phyloP scores from a whole-genome alignment of 2,888 invertebrate genomes.

The Muschampia plurimacula region DNA sequence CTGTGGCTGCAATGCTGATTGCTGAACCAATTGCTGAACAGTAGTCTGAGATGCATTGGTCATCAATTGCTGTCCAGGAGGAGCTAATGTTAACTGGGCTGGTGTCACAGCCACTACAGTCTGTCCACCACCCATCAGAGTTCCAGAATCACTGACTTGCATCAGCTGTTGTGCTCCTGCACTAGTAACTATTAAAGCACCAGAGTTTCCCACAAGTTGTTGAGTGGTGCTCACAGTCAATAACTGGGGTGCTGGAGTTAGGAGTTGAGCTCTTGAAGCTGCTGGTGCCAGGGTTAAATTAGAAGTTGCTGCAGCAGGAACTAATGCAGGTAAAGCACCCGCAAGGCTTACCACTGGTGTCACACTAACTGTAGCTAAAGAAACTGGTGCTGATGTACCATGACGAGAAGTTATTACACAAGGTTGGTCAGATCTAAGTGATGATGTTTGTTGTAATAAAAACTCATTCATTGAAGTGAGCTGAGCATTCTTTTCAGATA shows the following conservation, averaged over 20 bases:
- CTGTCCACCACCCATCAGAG: slow-evolving; percentile 79
- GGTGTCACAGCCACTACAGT: slow-evolving; percentile 80
- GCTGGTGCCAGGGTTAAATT: slow-evolving; percentile 76
- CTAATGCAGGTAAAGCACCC: slow-evolving; percentile 73
- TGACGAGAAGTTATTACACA: slow-evolving; percentile 81
- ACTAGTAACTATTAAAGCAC: slow-evolving; percentile 79
- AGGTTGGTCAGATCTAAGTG: slow-evolving; percentile 72
- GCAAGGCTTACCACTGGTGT: slow-evolving; percentile 79
- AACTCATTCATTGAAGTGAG: slow-evolving; percentile 82
- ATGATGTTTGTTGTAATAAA: slow-evolving; percentile 74
- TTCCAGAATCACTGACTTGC: slow-evolving; percentile 83
- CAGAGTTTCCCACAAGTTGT: slow-evolving; percentile 78
- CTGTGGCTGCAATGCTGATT: slow-evolving; percentile 72
- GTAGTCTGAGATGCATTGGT: slow-evolving; percentile 72
- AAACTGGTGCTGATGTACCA: slow-evolving; percentile 78
- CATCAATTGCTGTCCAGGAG: slow-evolving; percentile 73
- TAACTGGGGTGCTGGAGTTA: slow-evolving; percentile 79
- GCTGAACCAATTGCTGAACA: slow-evolving; percentile 77
- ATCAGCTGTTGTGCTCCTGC: slow-evolving; percentile 81
- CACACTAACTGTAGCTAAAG: slow-evolving; percentile 79
- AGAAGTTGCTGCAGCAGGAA: slow-evolving; percentile 73
- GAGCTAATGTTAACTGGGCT: slow-evolving; percentile 76
- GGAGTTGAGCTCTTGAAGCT: slow-evolving; percentile 74
- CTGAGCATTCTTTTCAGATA: slow-evolving; percentile 78
- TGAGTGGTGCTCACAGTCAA: slow-evolving; percentile 81